A percentile compares a stretch with the other conserved stretches of the same genome.
phyloP scores from a whole-genome alignment of 2,113 vertebrate genomes.

The Etia nguti region DNA sequence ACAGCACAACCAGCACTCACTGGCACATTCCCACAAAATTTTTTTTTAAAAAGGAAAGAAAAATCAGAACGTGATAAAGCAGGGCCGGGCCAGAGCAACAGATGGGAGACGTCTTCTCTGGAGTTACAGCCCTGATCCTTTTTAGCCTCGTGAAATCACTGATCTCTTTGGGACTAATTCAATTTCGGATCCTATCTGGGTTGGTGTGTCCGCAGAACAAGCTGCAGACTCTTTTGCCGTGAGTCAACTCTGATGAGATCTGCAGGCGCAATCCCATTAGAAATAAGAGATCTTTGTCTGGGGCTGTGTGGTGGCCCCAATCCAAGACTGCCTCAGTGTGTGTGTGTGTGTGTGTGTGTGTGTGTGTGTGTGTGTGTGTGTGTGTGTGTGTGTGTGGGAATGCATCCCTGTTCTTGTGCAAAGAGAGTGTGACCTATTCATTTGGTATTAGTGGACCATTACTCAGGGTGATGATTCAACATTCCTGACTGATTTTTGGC shows the following conservation, averaged over 20 bases:
- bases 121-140: slow-evolving; percentile 30
- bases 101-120: slow-evolving; percentile 30
- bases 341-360: neutral
- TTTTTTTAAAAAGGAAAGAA: neutral
- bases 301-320: slow-evolving; percentile 24
- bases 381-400: neutral
- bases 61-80: neutral
- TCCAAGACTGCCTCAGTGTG: slow-evolving; percentile 19
- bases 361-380: neutral
- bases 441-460: slow-evolving; percentile 36
- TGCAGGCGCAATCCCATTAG: slow-evolving; percentile 51
- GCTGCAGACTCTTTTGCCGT: neutral
- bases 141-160: slow-evolving; percentile 29
- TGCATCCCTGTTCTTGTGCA: neutral
- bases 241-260: slow-evolving; percentile 20
- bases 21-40: neutral
- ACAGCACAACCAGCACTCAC: neutral
- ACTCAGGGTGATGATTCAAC: slow-evolving; percentile 61
- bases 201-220: neutral
- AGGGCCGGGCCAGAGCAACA: slow-evolving; percentile 17
- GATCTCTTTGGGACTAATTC: slow-evolving; percentile 43
- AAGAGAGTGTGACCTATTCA: slow-evolving; percentile 21
- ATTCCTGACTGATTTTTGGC: slow-evolving; percentile 45
- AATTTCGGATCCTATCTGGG: slow-evolving; percentile 30
- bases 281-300: slow-evolving; percentile 49